Base-by-base conservation (phyloP, 2,888 invertebrate genomes). In the Cantharis lateralis region DNA sequence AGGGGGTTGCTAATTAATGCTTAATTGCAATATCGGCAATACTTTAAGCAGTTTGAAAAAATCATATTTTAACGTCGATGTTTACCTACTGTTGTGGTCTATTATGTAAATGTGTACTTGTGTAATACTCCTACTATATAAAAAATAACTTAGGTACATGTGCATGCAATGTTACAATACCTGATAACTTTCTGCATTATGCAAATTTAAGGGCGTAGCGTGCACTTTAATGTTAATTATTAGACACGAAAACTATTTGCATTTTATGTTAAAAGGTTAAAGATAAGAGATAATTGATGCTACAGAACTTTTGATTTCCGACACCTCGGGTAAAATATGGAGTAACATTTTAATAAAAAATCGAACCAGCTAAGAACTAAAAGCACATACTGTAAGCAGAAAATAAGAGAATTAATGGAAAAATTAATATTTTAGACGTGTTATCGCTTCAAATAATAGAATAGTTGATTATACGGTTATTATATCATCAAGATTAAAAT, bases 181-280 rank as follows among this genome's bases (percentile, higher is more conserved):
- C 68, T 71, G 15, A 28, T 20, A 18, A 61, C 26, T 70, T 73
- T 48, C 68, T 68, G 68, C 71, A 74, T 77, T 77, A 77, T 77
- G 77, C 15, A 73, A 77, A 77, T 72, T 62, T 62, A 62, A 74
- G 32, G 72, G 74, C 69, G 74, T 77, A 71, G 74, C 77, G 74
- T 77, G 77, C 77, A 77, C 77, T 77, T 77, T 71, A 32, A 62
- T 71, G 74, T 77, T 74, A 74, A 32, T 69, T 77, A 77, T 71
- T 66, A 62, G 28, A 72, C 77, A 77, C 71, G 74, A 77, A 77
- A 71, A 77, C 71, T 74, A 74, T 77, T 77, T 77, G 71, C 74
- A 77, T 77, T 77, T 48, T 73, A 70, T 72, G 69, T 74, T 70
- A 62, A 62, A 64, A 32, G 68, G 15, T 64, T 20, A 70, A 70